Evolutionary conservation across 2,113 vertebrate genomes (phyloP), one percentile per base, ranked within the genome.

Genomic region (Amblyopsis rosae): DNA sequence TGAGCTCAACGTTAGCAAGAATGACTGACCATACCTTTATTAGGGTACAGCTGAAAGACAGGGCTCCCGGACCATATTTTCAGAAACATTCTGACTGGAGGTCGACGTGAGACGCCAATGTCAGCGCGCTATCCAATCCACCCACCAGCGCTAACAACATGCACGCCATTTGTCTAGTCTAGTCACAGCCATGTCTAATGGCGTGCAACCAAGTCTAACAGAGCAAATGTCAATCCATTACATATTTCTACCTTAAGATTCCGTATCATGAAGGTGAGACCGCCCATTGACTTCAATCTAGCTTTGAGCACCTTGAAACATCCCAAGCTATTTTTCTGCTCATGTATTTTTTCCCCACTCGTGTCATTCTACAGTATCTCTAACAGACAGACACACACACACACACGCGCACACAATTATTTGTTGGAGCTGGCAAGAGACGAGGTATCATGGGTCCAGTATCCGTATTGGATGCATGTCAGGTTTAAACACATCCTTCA

Each of bases 401-500:
- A 56, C 26, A 55, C 50, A 33, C 58, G 46, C 13, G 35, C 61
- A 58, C 54, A 51, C n/a, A 62, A 11, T 61, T 10, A 53, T 9
- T 63, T 11, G 35, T 0, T 11, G 10, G 8, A 65, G 15, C 35
- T 33, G 47, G 32, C 50, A 69, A 26, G 26, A 26, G 26, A 26
- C 26, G 2, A 26, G 26, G 26, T 26, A 26, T 26, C 26, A 26
- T 26, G 26, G 26, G 26, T 26, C 26, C 59, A 50, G 10, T 15
- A 59, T 70, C 67, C 65, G 59, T 67, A 77, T 67, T 70, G 67
- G 61, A 70, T 17, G 9, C 55, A 9, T 59, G 59, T 79, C 73
- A 78, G 35, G 16, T 70, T 65, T 53, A 69, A 70, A 78, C 50
- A 62, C 66, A 71, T 75, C 69, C 59, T 67, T 73, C 79, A 66